A percentile compares a stretch with the other conserved stretches of the same genome.
phyloP scores from a whole-genome alignment of 2,797 vertebrate genomes.

The Phrynocephalus vlangalii region DNA sequence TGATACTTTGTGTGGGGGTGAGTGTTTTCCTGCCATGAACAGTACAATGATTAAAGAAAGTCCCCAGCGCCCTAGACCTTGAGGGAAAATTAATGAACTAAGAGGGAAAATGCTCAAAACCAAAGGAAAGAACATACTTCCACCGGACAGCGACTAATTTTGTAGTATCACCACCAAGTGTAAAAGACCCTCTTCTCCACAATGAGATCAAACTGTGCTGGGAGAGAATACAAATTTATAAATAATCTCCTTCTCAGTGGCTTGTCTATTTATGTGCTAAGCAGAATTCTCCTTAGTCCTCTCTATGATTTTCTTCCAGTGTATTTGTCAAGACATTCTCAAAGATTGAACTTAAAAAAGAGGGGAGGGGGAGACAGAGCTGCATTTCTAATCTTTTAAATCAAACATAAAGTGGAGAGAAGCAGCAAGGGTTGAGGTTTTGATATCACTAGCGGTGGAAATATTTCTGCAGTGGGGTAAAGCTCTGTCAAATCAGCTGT shows the following conservation, averaged over 20 bases:
- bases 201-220: slow-evolving; percentile 55
- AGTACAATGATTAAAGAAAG: background rate
- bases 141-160: slow-evolving; percentile 44
- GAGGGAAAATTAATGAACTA: no score
- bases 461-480: slow-evolving; percentile 61
- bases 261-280: slow-evolving; percentile 57
- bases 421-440: slow-evolving; percentile 72
- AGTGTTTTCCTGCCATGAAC: no score
- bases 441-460: slow-evolving; percentile 64
- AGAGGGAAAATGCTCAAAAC: no score
- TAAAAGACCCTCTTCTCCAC: slow-evolving; percentile 38
- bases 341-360: slow-evolving; percentile 36
- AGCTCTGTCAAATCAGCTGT: slow-evolving; percentile 70
- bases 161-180: slow-evolving; percentile 40
- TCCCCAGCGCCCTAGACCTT: no score
- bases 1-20: no score
- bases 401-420: slow-evolving; percentile 68
- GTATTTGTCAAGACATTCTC: slow-evolving; percentile 62
- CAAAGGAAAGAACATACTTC: slow-evolving; percentile 7
- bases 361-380: no score
- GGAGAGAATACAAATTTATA: slow-evolving; percentile 53
- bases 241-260: slow-evolving; percentile 43
- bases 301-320: slow-evolving; percentile 53
- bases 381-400: slow-evolving; percentile 71
- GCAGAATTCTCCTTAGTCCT: slow-evolving; percentile 51